Evolutionary conservation across 1,140 invertebrate species (phyloP).

Genomic region (Nasonia longicornis): DNA sequence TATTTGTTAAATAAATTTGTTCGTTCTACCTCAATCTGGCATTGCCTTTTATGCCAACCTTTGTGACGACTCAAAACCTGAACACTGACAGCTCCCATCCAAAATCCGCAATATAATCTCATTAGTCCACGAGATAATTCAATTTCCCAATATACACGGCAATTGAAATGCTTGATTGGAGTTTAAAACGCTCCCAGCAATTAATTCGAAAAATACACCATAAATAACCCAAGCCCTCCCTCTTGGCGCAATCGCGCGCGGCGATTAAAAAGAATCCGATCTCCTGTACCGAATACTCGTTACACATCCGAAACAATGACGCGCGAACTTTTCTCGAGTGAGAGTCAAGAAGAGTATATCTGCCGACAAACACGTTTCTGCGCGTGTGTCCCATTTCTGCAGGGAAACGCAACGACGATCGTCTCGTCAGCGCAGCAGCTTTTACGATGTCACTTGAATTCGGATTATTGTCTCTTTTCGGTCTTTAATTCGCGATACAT

Average conservation of each 20-base stretch:
- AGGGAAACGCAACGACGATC: background rate
- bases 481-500: background rate
- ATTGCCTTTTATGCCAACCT: no score
- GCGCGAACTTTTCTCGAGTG: background rate
- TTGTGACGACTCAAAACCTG: no score
- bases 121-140: background rate
- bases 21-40: no score
- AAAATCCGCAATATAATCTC: background rate
- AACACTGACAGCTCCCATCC: no score
- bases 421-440: no score
- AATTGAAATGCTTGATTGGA: conserved; percentile 10
- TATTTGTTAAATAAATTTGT: no score
- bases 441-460: conserved; percentile 27
- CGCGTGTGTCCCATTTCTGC: background rate
- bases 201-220: background rate
- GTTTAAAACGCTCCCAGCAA: background rate
- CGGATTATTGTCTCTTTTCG: conserved; percentile 14
- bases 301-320: background rate
- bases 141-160: background rate
- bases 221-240: background rate
- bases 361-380: background rate
- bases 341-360: background rate
- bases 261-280: background rate
- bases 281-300: background rate
- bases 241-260: no score